phyloP scores from a whole-genome alignment of 1,140 invertebrate genomes.

The Hylaeus anthracinus region DNA sequence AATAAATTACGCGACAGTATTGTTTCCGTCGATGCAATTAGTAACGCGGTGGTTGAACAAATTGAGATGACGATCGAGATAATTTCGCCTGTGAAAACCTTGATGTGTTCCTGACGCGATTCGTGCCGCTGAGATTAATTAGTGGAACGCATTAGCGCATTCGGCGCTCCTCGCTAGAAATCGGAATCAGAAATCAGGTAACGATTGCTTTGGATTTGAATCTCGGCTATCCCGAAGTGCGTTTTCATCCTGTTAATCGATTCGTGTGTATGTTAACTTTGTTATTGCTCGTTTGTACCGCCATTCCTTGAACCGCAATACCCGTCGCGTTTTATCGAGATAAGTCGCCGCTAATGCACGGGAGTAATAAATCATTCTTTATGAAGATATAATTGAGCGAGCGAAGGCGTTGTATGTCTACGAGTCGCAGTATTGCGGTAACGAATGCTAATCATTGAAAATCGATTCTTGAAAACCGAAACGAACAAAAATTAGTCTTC shows the following conservation, averaged over 20 bases:
- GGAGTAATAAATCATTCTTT: neutral
- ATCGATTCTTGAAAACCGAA: no score
- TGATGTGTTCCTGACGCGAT: neutral
- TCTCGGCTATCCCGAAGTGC: neutral
- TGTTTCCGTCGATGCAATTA: conserved; percentile 11
- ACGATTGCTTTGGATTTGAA: neutral
- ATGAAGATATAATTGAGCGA: neutral
- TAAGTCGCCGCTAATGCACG: neutral
- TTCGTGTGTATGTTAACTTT: neutral
- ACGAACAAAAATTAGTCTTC: no score
- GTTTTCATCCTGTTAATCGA: neutral
- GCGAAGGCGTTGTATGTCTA: neutral
- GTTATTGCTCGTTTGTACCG: neutral
- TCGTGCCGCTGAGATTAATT: conserved; percentile 17
- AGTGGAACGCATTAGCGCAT: neutral
- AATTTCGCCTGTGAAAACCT: conserved; percentile 9
- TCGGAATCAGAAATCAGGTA: neutral
- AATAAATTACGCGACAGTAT: conserved; percentile 30
- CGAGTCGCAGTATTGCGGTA: no score
- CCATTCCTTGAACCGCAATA: neutral
- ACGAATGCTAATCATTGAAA: no score
- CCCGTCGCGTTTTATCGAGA: neutral
- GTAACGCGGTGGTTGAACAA: conserved; percentile 13
- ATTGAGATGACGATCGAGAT: conserved; percentile 24
- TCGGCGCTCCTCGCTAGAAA: neutral